Evolutionary conservation across 2,888 invertebrate genomes (phyloP).

Genomic region (Drosophila hamatofila): DNA sequence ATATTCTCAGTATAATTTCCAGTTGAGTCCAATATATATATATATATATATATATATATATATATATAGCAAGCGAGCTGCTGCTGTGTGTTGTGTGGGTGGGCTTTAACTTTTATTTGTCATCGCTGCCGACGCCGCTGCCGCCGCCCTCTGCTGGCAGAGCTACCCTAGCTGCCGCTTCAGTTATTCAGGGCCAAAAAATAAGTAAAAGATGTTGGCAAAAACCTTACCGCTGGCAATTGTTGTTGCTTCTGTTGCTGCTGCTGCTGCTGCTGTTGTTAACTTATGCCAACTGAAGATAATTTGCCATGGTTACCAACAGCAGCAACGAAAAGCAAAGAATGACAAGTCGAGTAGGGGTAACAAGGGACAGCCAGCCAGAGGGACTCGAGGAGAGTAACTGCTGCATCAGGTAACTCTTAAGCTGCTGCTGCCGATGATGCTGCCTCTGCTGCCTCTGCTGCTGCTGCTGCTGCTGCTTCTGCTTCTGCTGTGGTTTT

Average conservation of each 20-base stretch:
- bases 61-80: slow-evolving; percentile 16
- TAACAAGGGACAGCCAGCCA: slow-evolving; percentile 6
- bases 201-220: slow-evolving; percentile 45
- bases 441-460: neutral
- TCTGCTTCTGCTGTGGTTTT: slow-evolving; percentile 64
- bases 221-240: slow-evolving; percentile 44
- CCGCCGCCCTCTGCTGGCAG: neutral
- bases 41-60: slow-evolving; percentile 31
- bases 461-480: slow-evolving; percentile 43
- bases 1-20: slow-evolving; percentile 20
- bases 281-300: slow-evolving; percentile 79
- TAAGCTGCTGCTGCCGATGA: slow-evolving; percentile 63
- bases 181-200: slow-evolving; percentile 45
- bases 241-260: slow-evolving; percentile 41
- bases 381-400: slow-evolving; percentile 1
- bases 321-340: slow-evolving; percentile 60
- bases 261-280: slow-evolving; percentile 59
- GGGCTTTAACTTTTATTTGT: slow-evolving; percentile 63
- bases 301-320: slow-evolving; percentile 78
- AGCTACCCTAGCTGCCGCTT: slow-evolving; percentile 15
- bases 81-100: slow-evolving; percentile 27
- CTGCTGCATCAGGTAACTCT: slow-evolving; percentile 73
- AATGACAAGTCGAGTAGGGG: slow-evolving; percentile 40
- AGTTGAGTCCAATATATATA: slow-evolving; percentile 24
- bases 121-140: slow-evolving; percentile 40